These are phyloP conservation scores for Eurosta solidaginis DNA, from an alignment of 1,140 invertebrate species.

Conservation along the genomic window DNA sequence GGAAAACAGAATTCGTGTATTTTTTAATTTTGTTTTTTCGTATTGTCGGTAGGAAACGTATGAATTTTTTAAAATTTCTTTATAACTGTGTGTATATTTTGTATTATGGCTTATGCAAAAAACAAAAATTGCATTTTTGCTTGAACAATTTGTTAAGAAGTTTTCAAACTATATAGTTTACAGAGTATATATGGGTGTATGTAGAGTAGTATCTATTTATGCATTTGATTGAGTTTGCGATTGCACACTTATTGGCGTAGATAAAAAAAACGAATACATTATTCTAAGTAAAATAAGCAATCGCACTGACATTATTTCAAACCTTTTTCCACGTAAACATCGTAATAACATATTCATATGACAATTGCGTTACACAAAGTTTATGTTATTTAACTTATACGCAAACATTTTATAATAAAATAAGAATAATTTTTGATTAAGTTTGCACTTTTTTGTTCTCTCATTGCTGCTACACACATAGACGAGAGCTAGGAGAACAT, in stretches of 20 bases:
- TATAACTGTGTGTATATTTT: neutral
- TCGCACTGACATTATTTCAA: neutral
- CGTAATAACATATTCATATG: no score
- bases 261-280: neutral
- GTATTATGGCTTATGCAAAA: neutral
- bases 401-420: no score
- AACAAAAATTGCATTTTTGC: neutral
- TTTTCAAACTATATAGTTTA: neutral
- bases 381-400: no score
- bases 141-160: neutral
- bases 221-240: neutral
- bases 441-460: no score
- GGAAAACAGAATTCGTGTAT: neutral
- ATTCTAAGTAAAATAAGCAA: neutral
- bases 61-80: neutral
- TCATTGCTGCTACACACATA: no score
- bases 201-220: no score
- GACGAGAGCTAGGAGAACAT: no score
- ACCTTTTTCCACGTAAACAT: neutral
- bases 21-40: neutral
- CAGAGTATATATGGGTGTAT: neutral
- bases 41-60: constrained; percentile 31
- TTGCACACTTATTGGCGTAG: neutral
- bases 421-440: no score
- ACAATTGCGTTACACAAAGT: no score